phyloP scores from a whole-genome alignment of 2,797 vertebrate genomes.

The Acestrorhynchus altus region DNA sequence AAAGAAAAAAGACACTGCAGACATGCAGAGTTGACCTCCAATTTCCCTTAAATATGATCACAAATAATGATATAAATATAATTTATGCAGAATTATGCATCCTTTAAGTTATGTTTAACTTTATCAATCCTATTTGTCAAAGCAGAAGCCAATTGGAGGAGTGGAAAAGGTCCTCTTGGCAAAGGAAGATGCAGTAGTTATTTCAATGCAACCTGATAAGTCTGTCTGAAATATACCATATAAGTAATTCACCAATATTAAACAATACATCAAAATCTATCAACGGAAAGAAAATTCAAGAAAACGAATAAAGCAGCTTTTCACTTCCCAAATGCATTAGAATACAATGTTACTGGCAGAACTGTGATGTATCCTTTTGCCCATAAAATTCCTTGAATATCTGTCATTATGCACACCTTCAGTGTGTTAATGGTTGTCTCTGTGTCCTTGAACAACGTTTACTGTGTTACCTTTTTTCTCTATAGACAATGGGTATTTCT shows the following conservation, averaged over 20 bases:
- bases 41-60: conserved; percentile 21
- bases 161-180: conserved; percentile 8
- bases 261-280: conserved; percentile 30
- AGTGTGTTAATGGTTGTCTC: conserved; percentile 4
- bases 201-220: conserved; percentile 3
- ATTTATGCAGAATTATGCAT: neutral
- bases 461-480: conserved; percentile 39
- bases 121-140: conserved; percentile 25
- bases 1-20: neutral
- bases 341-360: neutral
- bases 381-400: conserved; percentile 3
- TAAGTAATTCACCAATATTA: conserved; percentile 23
- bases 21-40: conserved; percentile 9
- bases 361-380: neutral
- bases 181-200: conserved; percentile 1
- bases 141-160: conserved; percentile 1
- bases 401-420: conserved; percentile 1
- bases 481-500: conserved; percentile 32
- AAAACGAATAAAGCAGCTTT: conserved; percentile 4
- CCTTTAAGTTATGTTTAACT: neutral
- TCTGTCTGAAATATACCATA: neutral
- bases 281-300: neutral
- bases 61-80: neutral
- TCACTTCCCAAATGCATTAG: neutral
- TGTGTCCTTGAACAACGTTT: conserved; percentile 35